A percentile compares a stretch with the other conserved stretches of the same genome.
Conservation (phyloP, 1,140 invertebrate species). For the Aphaenogaster rudis region DNA sequence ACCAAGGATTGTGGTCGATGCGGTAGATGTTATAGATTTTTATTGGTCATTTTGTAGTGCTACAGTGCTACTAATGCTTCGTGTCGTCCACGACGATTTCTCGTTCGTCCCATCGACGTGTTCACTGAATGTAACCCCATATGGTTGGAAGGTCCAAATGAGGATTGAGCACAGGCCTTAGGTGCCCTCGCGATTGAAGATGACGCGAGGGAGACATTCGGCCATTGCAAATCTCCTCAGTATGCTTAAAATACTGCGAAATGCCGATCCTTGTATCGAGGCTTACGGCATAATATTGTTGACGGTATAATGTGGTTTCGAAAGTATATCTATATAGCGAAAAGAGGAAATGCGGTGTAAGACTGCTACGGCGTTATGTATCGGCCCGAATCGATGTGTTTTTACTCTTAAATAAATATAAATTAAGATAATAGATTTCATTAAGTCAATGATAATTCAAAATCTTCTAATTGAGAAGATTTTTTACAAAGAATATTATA, state of each 20-base stretch:
- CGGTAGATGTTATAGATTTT: background rate
- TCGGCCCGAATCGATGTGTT: conserved; percentile 59
- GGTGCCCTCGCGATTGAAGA: conserved; percentile 1
- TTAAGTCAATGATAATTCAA: background rate
- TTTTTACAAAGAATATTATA: background rate
- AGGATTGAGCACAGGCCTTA: conserved; percentile 53
- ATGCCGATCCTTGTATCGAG: conserved; percentile 73
- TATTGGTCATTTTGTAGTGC: conserved; percentile 26
- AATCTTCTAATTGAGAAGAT: background rate
- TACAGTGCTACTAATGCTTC: background rate
- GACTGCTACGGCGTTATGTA: conserved; percentile 53
- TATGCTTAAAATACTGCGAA: conserved; percentile 70
- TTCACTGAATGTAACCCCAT: conserved; percentile 63
- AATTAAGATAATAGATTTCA: conserved; percentile 7
- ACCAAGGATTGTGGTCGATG: background rate
- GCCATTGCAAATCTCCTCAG: conserved; percentile 56
- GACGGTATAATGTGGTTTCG: conserved; percentile 67
- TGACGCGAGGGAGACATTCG: conserved; percentile 5
- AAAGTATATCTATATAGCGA: conserved; percentile 71
- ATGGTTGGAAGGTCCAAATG: conserved; percentile 77
- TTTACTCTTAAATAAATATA: background rate
- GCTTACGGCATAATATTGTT: conserved; percentile 74
- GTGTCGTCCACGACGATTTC: conserved; percentile 54
- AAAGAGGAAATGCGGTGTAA: conserved; percentile 45
- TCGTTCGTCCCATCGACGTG: conserved; percentile 59